Percentiles rank a stretch among this genome's conserved stretches.
These are phyloP conservation scores for Erythrolamprus reginae DNA, from an alignment of 2,113 vertebrate genomes.

Conservation along the genomic window DNA sequence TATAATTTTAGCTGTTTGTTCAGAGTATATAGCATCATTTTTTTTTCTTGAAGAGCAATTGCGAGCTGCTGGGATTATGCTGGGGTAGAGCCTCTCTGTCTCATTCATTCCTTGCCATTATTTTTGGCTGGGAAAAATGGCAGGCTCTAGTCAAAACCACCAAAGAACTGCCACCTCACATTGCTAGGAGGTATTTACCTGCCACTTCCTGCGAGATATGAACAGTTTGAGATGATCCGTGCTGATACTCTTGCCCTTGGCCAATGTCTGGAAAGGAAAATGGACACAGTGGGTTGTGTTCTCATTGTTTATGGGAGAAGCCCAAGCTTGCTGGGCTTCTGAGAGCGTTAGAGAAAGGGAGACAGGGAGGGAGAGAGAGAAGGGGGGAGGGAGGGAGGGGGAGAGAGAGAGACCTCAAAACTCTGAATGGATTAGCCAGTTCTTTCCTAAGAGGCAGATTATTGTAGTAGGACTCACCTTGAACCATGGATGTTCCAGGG, in stretches of 20 bases:
- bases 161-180: not conserved
- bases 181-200: constrained; percentile 68
- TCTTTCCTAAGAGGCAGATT: not conserved
- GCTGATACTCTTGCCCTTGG: constrained; percentile 84
- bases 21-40: too few relatives aligned
- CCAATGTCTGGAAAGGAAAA: constrained; percentile 73
- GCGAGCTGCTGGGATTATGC: not conserved
- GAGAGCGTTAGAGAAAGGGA: too few relatives aligned
- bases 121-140: not conserved
- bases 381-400: too few relatives aligned
- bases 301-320: not conserved
- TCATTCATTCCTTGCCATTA: not conserved
- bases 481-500: constrained; percentile 94
- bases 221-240: constrained; percentile 92
- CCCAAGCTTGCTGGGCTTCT: too few relatives aligned
- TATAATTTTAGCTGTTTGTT: too few relatives aligned
- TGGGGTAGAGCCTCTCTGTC: not conserved
- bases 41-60: not conserved
- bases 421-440: too few relatives aligned
- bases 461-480: constrained; percentile 74
- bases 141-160: not conserved
- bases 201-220: constrained; percentile 91
- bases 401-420: not conserved
- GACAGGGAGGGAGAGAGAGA: too few relatives aligned
- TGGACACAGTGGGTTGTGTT: not conserved